These are phyloP conservation scores for Lophura nycthemera DNA, from an alignment of 2,113 vertebrate species.

Conservation along the genomic window DNA sequence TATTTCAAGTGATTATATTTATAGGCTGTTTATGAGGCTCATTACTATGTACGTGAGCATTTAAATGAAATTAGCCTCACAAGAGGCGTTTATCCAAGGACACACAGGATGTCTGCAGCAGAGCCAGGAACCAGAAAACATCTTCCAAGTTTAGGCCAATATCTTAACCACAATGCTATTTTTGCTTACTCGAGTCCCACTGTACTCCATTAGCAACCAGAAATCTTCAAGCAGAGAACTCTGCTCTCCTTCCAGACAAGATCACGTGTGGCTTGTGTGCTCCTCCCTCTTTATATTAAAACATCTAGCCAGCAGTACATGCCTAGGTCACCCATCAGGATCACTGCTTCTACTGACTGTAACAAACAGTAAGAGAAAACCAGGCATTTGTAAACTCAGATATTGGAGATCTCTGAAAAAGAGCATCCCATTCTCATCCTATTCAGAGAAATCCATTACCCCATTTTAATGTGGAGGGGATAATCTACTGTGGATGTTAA, in stretches of 20 bases:
- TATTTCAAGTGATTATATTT: slow-evolving; percentile 63
- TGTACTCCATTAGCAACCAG: neutral
- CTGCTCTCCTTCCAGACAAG: neutral
- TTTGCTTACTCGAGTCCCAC: slow-evolving; percentile 23
- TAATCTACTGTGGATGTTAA: slow-evolving; percentile 57
- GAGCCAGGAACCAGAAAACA: slow-evolving; percentile 48
- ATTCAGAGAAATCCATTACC: slow-evolving; percentile 50
- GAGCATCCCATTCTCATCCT: neutral
- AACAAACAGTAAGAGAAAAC: neutral
- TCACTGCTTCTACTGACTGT: neutral
- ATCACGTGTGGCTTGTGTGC: neutral
- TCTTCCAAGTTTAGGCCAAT: slow-evolving; percentile 46
- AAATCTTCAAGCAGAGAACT: fast-evolving
- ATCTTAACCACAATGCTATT: slow-evolving; percentile 49
- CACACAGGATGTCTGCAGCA: slow-evolving; percentile 37
- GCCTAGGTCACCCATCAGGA: neutral
- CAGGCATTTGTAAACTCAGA: neutral
- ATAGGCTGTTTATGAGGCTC: slow-evolving; percentile 65
- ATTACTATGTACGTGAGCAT: slow-evolving; percentile 48
- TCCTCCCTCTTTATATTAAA: neutral
- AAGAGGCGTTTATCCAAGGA: slow-evolving; percentile 62
- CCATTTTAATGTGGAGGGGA: slow-evolving; percentile 37
- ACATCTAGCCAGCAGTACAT: neutral
- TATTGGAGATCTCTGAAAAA: neutral
- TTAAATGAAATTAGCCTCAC: slow-evolving; percentile 60